Evolutionary conservation across 2,888 invertebrate genomes (phyloP).

Genomic region (Scotopteryx bipunctaria): DNA sequence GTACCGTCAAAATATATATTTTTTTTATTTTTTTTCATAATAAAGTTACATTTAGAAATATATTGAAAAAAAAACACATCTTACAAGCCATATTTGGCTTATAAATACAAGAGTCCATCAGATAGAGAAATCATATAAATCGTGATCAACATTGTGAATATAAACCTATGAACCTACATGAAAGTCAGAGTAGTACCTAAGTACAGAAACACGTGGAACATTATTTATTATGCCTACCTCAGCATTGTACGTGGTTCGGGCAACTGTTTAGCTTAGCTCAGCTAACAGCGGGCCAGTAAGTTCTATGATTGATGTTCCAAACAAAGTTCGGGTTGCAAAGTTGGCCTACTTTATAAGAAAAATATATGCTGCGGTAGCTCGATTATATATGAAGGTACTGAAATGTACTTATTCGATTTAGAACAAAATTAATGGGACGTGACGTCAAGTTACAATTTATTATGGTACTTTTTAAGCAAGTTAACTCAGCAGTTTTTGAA

Average conservation of each 20-base stretch:
- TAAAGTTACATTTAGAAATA: too few species aligned
- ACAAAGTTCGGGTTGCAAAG: conserved; percentile 49
- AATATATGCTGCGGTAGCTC: not conserved
- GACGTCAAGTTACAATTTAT: too few species aligned
- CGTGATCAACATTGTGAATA: not conserved
- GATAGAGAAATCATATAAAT: not conserved
- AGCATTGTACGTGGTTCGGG: conserved; percentile 20
- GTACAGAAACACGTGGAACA: conserved; percentile 25
- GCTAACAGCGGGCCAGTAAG: conserved; percentile 14
- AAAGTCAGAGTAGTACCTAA: conserved; percentile 6
- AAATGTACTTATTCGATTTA: too few species aligned
- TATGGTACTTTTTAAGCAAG: too few species aligned
- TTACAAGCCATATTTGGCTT: too few species aligned
- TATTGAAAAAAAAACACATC: too few species aligned
- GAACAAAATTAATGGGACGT: too few species aligned
- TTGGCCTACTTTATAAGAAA: conserved; percentile 23
- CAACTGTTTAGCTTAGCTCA: conserved; percentile 29
- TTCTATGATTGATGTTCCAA: conserved; percentile 50
- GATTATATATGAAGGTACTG: not conserved
- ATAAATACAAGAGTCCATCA: too few species aligned
- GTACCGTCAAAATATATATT: too few species aligned
- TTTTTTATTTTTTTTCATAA: too few species aligned
- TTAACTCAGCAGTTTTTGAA: too few species aligned
- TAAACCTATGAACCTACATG: not conserved
- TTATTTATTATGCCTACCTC: conserved; percentile 22